A percentile compares a stretch with the other conserved stretches of the same genome.
phyloP scores from a whole-genome alignment of 1,140 invertebrate species.

The Dendroctonus valens region DNA sequence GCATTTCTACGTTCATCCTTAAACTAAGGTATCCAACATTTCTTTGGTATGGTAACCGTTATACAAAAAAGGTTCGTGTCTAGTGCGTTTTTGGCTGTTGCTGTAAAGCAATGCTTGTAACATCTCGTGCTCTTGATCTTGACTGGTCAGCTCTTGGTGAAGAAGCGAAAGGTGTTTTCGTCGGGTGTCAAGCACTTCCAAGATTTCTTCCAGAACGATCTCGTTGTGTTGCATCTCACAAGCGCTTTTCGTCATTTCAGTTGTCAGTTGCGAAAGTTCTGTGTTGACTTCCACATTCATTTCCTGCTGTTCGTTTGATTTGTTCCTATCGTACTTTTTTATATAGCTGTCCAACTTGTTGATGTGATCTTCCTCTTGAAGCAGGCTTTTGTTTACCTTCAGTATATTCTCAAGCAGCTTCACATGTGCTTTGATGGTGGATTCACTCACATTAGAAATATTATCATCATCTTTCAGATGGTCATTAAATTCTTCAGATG shows the following conservation, averaged over 20 bases:
- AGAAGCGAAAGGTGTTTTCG: slow-evolving; percentile 62
- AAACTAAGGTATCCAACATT: slow-evolving; percentile 52
- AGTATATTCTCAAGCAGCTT: slow-evolving; percentile 69
- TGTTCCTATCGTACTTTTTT: slow-evolving; percentile 62
- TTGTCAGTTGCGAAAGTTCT: slow-evolving; percentile 54
- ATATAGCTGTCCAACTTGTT: slow-evolving; percentile 65
- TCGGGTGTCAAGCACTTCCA: slow-evolving; percentile 62
- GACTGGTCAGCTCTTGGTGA: slow-evolving; percentile 62
- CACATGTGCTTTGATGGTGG: slow-evolving; percentile 56
- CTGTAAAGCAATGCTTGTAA: slow-evolving; percentile 48
- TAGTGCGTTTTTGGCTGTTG: slow-evolving; percentile 32
- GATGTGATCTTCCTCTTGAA: slow-evolving; percentile 67
- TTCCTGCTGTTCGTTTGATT: slow-evolving; percentile 37
- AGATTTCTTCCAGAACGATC: slow-evolving; percentile 61
- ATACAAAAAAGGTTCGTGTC: slow-evolving; percentile 26
- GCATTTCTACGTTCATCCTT: slow-evolving; percentile 12
- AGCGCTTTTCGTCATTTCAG: slow-evolving; percentile 58
- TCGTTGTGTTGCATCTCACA: slow-evolving; percentile 65
- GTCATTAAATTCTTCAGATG: slow-evolving; percentile 56
- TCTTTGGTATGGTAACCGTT: slow-evolving; percentile 49
- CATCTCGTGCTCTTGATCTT: slow-evolving; percentile 58
- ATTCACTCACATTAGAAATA: slow-evolving; percentile 46
- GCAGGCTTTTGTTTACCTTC: slow-evolving; percentile 67
- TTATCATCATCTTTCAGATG: slow-evolving; percentile 53
- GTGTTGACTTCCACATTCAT: slow-evolving; percentile 54